Evolutionary conservation across 2,113 vertebrate genomes (phyloP).

Genomic region (Centropus bengalensis): DNA sequence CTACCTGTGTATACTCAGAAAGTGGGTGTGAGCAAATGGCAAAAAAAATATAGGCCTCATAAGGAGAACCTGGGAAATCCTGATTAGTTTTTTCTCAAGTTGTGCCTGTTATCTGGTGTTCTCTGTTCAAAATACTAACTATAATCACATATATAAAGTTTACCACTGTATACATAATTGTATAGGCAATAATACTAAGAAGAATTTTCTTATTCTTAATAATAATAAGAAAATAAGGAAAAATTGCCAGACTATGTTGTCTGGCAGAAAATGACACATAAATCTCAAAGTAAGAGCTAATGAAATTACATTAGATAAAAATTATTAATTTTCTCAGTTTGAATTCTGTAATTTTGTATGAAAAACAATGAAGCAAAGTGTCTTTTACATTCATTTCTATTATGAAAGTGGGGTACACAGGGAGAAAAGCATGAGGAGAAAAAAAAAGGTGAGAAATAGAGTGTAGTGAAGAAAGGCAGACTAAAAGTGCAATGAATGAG

Average conservation of each 20-base stretch:
- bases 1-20: background rate
- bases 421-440: background rate
- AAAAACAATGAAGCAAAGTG: background rate
- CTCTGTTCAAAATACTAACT: background rate
- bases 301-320: background rate
- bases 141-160: background rate
- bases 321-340: background rate
- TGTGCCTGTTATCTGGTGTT: background rate
- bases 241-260: background rate
- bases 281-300: background rate
- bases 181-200: no score
- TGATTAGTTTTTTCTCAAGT: background rate
- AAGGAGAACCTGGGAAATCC: background rate
- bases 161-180: background rate
- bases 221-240: background rate
- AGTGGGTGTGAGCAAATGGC: background rate
- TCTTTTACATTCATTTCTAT: background rate
- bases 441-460: background rate
- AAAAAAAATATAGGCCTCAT: background rate
- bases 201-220: no score
- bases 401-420: background rate
- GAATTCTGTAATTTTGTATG: background rate
- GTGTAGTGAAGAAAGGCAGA: background rate
- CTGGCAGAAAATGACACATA: background rate
- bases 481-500: background rate